phyloP scores from a whole-genome alignment of 2,113 vertebrate species.

The Baryphthengus martii region DNA sequence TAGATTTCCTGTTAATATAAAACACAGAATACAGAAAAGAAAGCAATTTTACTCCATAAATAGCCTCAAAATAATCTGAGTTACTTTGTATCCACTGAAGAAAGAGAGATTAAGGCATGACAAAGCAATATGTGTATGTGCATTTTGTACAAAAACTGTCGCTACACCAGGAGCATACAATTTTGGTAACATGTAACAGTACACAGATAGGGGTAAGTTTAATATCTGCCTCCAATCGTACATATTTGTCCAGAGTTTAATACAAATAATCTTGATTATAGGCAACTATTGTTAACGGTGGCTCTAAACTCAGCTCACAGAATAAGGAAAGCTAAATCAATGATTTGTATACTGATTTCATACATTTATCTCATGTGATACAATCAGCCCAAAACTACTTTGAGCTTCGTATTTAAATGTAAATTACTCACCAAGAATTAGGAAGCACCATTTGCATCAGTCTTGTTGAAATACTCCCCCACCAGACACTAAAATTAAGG shows the following conservation, averaged over 20 bases:
- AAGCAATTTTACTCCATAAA: background rate
- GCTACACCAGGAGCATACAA: background rate
- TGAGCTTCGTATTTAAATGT: background rate
- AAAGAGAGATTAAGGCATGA: background rate
- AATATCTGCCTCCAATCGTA: background rate
- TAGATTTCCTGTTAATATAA: background rate
- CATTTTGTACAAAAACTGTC: background rate
- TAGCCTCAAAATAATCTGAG: background rate
- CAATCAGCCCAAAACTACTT: background rate
- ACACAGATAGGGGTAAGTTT: background rate
- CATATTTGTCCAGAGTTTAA: background rate
- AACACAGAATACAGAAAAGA: background rate
- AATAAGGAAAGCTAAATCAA: background rate
- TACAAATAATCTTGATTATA: background rate
- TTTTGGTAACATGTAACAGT: background rate
- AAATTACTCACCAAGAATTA: background rate
- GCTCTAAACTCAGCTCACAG: background rate
- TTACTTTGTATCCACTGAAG: background rate
- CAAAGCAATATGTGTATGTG: rapidly evolving
- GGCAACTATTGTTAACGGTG: background rate
- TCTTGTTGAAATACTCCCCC: background rate
- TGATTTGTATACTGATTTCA: background rate
- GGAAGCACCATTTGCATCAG: background rate
- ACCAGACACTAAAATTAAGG: background rate
- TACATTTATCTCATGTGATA: background rate